Base-by-base conservation (phyloP, 1,140 invertebrate genomes). In the Carcinoscorpius rotundicauda region DNA sequence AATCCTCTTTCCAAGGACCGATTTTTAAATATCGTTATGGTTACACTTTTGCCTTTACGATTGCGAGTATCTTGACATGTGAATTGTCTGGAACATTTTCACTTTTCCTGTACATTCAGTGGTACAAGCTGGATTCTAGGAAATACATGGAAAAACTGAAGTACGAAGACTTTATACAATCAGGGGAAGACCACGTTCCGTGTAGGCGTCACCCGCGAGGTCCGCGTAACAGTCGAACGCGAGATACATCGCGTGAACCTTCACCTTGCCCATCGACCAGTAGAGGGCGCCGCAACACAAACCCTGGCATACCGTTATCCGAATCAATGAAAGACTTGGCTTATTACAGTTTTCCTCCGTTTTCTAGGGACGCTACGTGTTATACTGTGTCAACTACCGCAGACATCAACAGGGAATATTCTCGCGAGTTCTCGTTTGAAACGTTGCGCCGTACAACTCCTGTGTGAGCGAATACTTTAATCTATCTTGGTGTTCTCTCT, bases 11-110 rank as follows among this genome's bases (percentile, higher is more conserved):
- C 58, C 71, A 73, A 65, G 71, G 66, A 48, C 86, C 90, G 3
- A 78, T 86, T 11, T 91, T 93, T 79, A 87, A 84, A 52, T 93
- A 92, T 76, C 82, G 82, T 68, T 94, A 93, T 73, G 91, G 91
- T 60, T 91, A 87, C 77, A 85, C 84, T 61, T 94, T 93, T 77
- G 81, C 91, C 49, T 80, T 93, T 8, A 89, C 91, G 72, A 85
- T 93, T 51, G 83, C 86, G 69, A 89, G 89, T 10, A 89, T 93
- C 73, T 83, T 93, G 67, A 82, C 84, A 48, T 87, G 86, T 3
- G 89, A 93, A 76, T 77, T 91, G 59, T 86, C 90, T 10, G 91
- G 90, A 10, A 88, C 88, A 10, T 85, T 87, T 60, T 88, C 89
- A 61, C 86, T 94, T 60, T 92, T 92, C 75, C 84, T 91, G 51